Percentiles rank a stretch among this genome's conserved stretches.
phyloP scores from a whole-genome alignment of 2,113 vertebrate species.

The Vicugna pacos region DNA sequence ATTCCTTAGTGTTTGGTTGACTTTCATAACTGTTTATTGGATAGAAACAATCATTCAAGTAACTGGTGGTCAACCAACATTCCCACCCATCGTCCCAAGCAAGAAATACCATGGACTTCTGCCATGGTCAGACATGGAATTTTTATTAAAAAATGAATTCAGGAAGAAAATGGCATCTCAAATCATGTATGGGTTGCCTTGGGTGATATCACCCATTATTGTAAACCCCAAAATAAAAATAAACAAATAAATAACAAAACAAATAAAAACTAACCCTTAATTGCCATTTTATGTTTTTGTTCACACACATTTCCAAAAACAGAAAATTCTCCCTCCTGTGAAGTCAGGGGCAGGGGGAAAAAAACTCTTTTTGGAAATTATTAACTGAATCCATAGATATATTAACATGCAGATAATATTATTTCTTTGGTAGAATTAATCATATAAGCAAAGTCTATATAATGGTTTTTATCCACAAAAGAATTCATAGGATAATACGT shows the following conservation, averaged over 20 bases:
- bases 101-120: background rate
- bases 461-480: background rate
- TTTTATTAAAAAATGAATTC: background rate
- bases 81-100: background rate
- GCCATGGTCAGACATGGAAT: background rate
- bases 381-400: background rate
- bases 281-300: background rate
- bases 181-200: background rate
- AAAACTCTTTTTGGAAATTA: background rate
- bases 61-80: background rate
- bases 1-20: background rate
- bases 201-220: background rate
- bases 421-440: background rate
- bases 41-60: background rate
- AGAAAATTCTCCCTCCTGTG: background rate
- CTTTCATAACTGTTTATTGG: background rate
- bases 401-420: background rate
- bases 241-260: background rate
- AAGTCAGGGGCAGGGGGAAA: background rate
- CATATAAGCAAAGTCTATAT: background rate
- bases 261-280: background rate
- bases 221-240: background rate
- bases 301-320: background rate
- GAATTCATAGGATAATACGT: background rate
- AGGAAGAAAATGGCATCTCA: background rate